phyloP scores from a whole-genome alignment of 2,113 vertebrate genomes.

The Myiozetetes cayanensis region DNA sequence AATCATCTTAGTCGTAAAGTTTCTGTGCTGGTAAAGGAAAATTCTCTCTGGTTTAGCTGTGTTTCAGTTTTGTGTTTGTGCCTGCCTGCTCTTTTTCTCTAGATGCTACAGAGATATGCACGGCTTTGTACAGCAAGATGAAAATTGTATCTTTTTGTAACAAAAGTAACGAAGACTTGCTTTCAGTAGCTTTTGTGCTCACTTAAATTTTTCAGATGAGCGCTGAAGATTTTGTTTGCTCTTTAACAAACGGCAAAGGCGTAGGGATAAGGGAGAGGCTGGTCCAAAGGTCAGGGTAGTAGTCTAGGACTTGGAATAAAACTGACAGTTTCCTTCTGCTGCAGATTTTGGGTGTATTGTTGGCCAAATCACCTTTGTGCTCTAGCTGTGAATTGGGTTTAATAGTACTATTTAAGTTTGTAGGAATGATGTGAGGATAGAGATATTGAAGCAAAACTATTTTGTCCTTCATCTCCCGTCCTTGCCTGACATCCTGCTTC shows the following conservation, averaged over 20 bases:
- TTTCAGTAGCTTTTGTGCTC: not conserved
- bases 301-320: not conserved
- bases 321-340: not conserved
- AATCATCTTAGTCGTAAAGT: not conserved
- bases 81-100: not conserved
- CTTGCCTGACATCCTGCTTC: constrained; percentile 8
- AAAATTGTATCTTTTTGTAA: not conserved
- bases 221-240: not conserved
- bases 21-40: not conserved
- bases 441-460: not conserved
- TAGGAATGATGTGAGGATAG: not conserved
- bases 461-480: not conserved
- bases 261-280: not conserved
- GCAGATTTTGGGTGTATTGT: not conserved
- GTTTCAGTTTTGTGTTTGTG: constrained; percentile 3
- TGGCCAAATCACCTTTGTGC: not conserved
- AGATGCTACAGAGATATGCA: not conserved
- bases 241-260: not conserved
- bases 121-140: not conserved
- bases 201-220: not conserved
- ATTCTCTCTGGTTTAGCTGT: not conserved
- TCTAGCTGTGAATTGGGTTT: not conserved
- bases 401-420: not conserved
- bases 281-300: not conserved
- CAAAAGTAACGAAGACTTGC: not conserved